A percentile compares a stretch with the other conserved stretches of the same genome.
phyloP scores from a whole-genome alignment of 1,140 invertebrate genomes.

The Uloborus diversus region DNA sequence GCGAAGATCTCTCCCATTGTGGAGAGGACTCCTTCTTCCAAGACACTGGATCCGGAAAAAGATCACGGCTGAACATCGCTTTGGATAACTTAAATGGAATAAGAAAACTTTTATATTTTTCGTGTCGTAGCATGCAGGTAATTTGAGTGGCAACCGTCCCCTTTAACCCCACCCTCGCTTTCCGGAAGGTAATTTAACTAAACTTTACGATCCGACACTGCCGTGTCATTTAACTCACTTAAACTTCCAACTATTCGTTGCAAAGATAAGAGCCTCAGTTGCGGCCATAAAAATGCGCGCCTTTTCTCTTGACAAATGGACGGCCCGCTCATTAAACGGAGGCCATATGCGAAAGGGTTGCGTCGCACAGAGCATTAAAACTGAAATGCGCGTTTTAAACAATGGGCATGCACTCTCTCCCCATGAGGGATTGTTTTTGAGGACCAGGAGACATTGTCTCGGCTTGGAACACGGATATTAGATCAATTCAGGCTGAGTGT shows the following conservation, averaged over 20 bases:
- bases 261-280: background rate
- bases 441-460: too few species aligned
- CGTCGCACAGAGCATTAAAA: slow-evolving; percentile 17
- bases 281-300: slow-evolving; percentile 26
- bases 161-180: background rate
- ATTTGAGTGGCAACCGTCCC: background rate
- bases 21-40: slow-evolving; percentile 38
- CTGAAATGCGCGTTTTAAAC: slow-evolving; percentile 34
- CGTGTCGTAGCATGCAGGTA: background rate
- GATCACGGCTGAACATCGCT: background rate
- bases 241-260: slow-evolving; percentile 49
- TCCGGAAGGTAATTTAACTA: slow-evolving; percentile 39
- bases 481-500: too few species aligned
- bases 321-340: slow-evolving; percentile 30
- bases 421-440: too few species aligned
- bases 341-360: background rate
- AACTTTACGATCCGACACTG: slow-evolving; percentile 41
- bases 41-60: slow-evolving; percentile 42
- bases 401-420: slow-evolving; percentile 26
- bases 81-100: slow-evolving; percentile 4
- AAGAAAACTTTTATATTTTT: slow-evolving; percentile 37
- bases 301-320: slow-evolving; percentile 29
- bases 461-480: too few species aligned
- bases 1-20: slow-evolving; percentile 8
- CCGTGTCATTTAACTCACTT: slow-evolving; percentile 52